These are phyloP conservation scores for Xestoiulus laeticollis DNA, from an alignment of 2,888 invertebrate species.

Conservation along the genomic window DNA sequence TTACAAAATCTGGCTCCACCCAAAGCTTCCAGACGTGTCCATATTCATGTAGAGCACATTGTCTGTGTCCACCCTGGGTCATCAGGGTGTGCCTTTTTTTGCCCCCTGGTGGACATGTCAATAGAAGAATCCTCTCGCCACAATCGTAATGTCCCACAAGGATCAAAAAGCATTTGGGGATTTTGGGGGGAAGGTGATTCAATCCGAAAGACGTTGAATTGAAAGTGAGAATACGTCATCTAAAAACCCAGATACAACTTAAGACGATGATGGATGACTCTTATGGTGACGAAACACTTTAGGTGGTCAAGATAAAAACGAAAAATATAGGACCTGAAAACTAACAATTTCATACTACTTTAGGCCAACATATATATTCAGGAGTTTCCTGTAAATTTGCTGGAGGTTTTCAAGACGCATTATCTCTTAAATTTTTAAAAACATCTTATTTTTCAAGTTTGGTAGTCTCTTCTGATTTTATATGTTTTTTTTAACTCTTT, in stretches of 20 bases:
- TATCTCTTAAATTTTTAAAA: no score
- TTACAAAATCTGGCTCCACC: conserved; percentile 12
- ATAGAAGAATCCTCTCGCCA: conserved; percentile 9
- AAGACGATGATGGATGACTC: conserved; percentile 28
- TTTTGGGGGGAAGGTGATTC: conserved; percentile 38
- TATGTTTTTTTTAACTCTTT: no score
- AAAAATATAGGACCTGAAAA: no score
- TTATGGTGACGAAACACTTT: neutral
- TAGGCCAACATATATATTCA: no score
- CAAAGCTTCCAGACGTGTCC: neutral
- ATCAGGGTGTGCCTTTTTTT: conserved; percentile 40
- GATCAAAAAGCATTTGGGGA: neutral
- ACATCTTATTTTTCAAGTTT: no score
- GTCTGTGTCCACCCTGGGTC: conserved; percentile 42
- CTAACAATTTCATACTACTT: no score
- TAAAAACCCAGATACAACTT: neutral
- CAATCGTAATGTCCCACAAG: conserved; percentile 30
- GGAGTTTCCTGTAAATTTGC: no score
- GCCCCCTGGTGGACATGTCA: conserved; percentile 41
- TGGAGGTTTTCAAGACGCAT: no score
- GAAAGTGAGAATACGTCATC: conserved; percentile 45
- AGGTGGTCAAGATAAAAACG: no score
- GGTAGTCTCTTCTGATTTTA: no score
- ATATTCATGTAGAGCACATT: conserved; percentile 34
- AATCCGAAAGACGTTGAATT: conserved; percentile 35